Evolutionary conservation across 2,797 vertebrate genomes (phyloP).

Genomic region (Peromyscus melanophrys): DNA sequence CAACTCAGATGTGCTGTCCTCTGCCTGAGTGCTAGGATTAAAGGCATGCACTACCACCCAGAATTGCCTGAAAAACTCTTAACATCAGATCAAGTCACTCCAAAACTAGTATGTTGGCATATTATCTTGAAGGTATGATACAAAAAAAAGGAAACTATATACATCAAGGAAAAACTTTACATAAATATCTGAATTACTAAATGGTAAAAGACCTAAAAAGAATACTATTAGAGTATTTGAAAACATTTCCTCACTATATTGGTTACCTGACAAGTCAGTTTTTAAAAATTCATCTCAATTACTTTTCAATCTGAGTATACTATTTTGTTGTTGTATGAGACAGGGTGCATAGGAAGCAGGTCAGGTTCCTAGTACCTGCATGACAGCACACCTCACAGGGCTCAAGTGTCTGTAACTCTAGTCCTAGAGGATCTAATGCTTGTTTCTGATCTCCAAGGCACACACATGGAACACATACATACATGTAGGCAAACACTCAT

Average conservation of each 20-base stretch:
- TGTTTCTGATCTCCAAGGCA: neutral
- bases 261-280: constrained; percentile 31
- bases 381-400: neutral
- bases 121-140: constrained; percentile 43
- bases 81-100: constrained; percentile 20
- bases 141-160: constrained; percentile 38
- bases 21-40: neutral
- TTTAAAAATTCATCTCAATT: constrained; percentile 43
- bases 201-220: constrained; percentile 5
- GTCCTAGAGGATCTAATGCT: neutral
- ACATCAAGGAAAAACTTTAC: constrained; percentile 18
- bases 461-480: neutral
- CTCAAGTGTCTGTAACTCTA: neutral
- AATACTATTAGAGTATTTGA: constrained; percentile 36
- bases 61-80: constrained; percentile 24
- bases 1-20: neutral
- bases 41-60: neutral
- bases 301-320: neutral
- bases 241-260: constrained; percentile 13
- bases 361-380: neutral
- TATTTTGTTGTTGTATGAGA: neutral
- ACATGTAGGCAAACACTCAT: neutral
- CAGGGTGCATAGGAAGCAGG: neutral
- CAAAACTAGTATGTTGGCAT: neutral
- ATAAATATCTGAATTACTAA: constrained; percentile 56